A percentile compares a stretch with the other conserved stretches of the same genome.
These are phyloP conservation scores for Chloebia gouldiae DNA, from an alignment of 2,113 vertebrate species.

Conservation along the genomic window DNA sequence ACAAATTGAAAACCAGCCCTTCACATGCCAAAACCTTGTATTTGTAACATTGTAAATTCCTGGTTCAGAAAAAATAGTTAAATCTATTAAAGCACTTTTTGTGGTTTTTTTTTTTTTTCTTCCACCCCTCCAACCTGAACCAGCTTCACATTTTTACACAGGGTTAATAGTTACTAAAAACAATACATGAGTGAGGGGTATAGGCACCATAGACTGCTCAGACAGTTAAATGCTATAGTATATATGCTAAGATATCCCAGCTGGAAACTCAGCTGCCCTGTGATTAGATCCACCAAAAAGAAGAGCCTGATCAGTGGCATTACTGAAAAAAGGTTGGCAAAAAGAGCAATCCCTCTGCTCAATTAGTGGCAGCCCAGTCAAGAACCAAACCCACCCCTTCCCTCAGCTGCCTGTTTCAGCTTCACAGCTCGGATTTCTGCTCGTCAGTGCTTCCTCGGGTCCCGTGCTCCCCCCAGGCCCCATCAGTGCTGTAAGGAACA, in stretches of 20 bases:
- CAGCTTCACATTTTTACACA: not conserved
- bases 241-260: not conserved
- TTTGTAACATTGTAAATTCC: not conserved
- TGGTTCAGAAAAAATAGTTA: not conserved
- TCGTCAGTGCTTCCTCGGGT: not conserved
- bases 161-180: slow-evolving; percentile 21
- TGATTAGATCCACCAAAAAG: not conserved
- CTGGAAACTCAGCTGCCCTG: not conserved
- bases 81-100: not conserved
- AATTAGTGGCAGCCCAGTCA: not conserved
- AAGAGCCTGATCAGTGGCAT: not conserved
- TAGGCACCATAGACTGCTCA: slow-evolving; percentile 58
- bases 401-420: slow-evolving; percentile 23
- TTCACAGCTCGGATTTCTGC: slow-evolving; percentile 10
- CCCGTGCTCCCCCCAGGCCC: not conserved
- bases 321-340: not conserved
- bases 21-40: slow-evolving; percentile 23
- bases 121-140: not conserved
- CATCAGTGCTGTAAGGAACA: not conserved
- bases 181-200: not conserved
- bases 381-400: not conserved
- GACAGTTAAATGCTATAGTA: slow-evolving; percentile 6
- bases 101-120: not conserved
- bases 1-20: not conserved
- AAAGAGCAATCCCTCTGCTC: slow-evolving; percentile 7